Base-by-base conservation (phyloP, 2,888 invertebrate genomes). In the Proisotoma minuta region DNA sequence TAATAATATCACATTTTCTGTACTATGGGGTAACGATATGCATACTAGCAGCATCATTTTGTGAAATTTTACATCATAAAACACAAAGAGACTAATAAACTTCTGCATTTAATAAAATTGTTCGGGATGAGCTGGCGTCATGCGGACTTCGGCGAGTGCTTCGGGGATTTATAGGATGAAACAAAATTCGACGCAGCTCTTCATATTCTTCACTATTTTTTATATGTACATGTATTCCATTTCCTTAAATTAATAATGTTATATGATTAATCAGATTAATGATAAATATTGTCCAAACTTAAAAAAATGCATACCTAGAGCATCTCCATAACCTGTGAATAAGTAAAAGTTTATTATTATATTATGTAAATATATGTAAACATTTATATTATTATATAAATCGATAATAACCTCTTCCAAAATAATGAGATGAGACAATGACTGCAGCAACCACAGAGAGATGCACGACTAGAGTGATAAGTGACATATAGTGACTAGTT, bases 131-230 rank as follows among this genome's bases (percentile, higher is more conserved):
- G 24, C 58, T 27, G n/a, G 49, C 23, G 1, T 12, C 34, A 12
- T 54, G 4, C 8, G 56, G 57, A 43, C 54, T 50, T 8, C 34
- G 34, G 15, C 15, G 34, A 34, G 34, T 10, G 26, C 61, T 12
- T 57, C 57, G 28, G 28, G 59, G 65, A 27, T 65, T 62, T 27
- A 62, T 62, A 15, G 68, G 68, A 43, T 65, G 62, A 62, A 65
- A 68, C 15, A 68, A 26, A 28, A 60, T 68, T 1, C 65, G 57
- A 1, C 65, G 60, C 15, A 68, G 29, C 12, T 68, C 65, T 56
- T 68, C 68, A 52, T 68, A 68, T 22, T 68, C 68, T 40, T 52
- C 57, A 28, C 62, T 65, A 51, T 68, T 68, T 39, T 68, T 68
- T 1, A 68, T 65, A 1, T 64, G 63, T 12, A 65, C 62, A 23